Base-by-base conservation (phyloP, 2,888 invertebrate species). In the Eupithecia centaureata region DNA sequence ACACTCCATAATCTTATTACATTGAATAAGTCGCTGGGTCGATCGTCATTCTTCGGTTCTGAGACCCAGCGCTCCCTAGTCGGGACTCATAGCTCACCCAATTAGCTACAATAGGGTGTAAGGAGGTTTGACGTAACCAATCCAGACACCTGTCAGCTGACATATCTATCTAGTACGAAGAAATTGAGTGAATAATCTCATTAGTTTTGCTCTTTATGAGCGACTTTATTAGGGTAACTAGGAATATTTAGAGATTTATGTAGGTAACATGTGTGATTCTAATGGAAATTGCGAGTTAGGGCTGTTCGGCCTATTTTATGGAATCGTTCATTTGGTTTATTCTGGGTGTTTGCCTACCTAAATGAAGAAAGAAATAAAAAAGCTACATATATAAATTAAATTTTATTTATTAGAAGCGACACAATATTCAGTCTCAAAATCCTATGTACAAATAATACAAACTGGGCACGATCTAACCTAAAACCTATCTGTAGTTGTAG, bases 71-170 rank as follows among this genome's bases (percentile, higher is more conserved):
- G 52, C 56, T 56, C 61, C 32, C 42, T 30, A 57, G 61, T 54
- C 58, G 61, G 42, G 38, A 68, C 72, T 72, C 73, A 64, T 73
- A 73, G 72, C 71, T 73, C 72, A 84, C 85, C 86, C 87, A 88
- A 89, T 89, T 89, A 88, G 78, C 74, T 70, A 77, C 86, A 86
- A 86, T 82, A 81, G 82, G 82, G 57, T 57, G 30, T 30, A 57
- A 8, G 30, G 74, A 74, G 67, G 69, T 73, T 67, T 74, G 77
- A 71, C 75, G 79, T 84, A 87, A 87, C 83, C 82, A 86, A 85
- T 82, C 82, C 80, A 84, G 86, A 83, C 89, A 88, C 85, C 88
- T 87, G 87, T 83, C 86, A 75, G 78, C 79, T 85, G 79, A 79
- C 73, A 76, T 62, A 30, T 57, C 30, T 57, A 8, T 57, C 57